phyloP scores from a whole-genome alignment of 2,113 vertebrate genomes.

The Raja brachyura region DNA sequence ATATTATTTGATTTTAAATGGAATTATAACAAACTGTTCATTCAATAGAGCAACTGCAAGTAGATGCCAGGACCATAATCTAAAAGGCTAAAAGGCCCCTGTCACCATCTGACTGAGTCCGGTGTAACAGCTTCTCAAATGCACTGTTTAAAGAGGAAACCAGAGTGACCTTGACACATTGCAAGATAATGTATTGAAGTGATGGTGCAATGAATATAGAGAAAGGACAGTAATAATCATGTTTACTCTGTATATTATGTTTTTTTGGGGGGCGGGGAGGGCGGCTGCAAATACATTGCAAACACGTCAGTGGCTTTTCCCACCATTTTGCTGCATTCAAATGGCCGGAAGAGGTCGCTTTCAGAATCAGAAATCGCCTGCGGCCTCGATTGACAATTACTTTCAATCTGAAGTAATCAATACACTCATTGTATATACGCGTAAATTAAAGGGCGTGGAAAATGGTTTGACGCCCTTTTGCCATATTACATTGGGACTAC shows the following conservation, averaged over 20 bases:
- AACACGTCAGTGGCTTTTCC: neutral
- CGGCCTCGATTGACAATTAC: neutral
- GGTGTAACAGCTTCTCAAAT: too few species aligned
- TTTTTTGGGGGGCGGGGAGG: too few species aligned
- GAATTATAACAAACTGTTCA: neutral
- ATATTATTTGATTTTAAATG: neutral
- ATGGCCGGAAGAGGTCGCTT: conserved; percentile 23
- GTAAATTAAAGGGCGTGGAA: neutral
- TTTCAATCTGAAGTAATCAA: neutral
- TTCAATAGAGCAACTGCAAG: neutral
- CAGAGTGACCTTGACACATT: too few species aligned
- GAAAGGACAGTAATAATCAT: too few species aligned
- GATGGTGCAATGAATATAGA: too few species aligned
- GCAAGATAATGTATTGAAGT: too few species aligned
- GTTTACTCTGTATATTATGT: too few species aligned
- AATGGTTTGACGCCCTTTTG: neutral
- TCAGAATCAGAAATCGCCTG: neutral
- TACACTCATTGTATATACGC: neutral
- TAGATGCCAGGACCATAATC: neutral
- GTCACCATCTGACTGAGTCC: too few species aligned
- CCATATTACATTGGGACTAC: neutral
- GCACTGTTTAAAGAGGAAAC: too few species aligned
- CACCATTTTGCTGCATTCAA: neutral
- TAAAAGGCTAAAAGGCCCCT: too few species aligned
- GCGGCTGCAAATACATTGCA: neutral